Conservation (phyloP, 30 jellyfish, hydroid and myxozoan species). For the Turritopsis rubra region DNA sequence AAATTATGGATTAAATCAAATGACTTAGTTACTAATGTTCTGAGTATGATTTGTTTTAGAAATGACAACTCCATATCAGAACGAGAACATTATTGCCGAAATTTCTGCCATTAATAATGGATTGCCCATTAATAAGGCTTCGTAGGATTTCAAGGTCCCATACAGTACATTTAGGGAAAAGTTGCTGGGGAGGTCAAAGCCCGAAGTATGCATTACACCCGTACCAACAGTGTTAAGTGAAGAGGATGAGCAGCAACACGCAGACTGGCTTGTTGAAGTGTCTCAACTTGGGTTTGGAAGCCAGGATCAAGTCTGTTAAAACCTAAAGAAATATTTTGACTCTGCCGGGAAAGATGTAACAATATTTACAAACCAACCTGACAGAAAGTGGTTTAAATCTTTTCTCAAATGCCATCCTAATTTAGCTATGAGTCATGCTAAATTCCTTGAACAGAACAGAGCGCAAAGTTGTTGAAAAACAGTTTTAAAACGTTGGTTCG, state of each 20-base stretch:
- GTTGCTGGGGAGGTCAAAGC: background rate
- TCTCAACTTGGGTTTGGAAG: constrained; percentile 35
- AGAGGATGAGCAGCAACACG: background rate
- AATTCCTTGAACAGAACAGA: constrained; percentile 23
- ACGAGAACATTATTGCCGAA: background rate
- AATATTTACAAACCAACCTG: constrained; percentile 17
- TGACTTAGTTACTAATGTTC: too few relatives aligned
- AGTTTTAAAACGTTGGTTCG: constrained; percentile 24
- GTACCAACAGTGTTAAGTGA: background rate
- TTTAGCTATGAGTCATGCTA: background rate
- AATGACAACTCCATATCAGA: background rate
- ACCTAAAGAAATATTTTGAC: constrained; percentile 20
- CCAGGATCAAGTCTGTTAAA: constrained; percentile 24
- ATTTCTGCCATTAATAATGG: background rate
- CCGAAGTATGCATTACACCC: background rate
- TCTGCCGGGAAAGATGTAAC: constrained; percentile 27
- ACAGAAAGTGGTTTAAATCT: constrained; percentile 31
- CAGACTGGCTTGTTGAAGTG: constrained; percentile 32
- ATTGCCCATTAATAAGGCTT: background rate
- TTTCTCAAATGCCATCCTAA: constrained; percentile 26
- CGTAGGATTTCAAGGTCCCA: background rate
- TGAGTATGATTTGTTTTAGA: background rate
- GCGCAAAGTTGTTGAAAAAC: constrained; percentile 30
- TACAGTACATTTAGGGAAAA: background rate
- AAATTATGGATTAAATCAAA: too few relatives aligned